Conservation (phyloP, 2,113 vertebrate genomes). For the Myiozetetes cayanensis region DNA sequence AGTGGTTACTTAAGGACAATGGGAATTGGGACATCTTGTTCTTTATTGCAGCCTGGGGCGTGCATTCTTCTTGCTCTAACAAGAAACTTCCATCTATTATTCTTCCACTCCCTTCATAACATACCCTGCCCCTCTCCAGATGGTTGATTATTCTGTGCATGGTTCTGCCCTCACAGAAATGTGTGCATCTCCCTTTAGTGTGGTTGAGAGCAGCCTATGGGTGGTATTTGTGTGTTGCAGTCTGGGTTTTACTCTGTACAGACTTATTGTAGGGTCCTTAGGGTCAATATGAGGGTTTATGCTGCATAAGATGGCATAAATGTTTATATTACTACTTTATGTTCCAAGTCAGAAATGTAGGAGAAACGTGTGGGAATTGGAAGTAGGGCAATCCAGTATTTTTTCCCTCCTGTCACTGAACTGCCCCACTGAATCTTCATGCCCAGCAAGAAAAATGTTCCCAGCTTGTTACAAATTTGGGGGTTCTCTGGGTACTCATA, state of each 20-base stretch:
- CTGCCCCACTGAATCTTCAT: neutral
- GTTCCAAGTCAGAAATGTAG: neutral
- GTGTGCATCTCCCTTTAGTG: neutral
- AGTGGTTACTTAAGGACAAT: constrained; percentile 51
- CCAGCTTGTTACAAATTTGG: neutral
- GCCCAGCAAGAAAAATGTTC: neutral
- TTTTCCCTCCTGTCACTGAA: neutral
- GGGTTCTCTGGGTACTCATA: neutral
- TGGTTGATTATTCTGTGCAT: neutral
- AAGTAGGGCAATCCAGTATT: neutral
- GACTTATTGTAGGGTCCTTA: neutral
- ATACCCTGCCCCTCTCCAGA: neutral
- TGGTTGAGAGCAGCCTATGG: neutral
- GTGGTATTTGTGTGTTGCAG: neutral
- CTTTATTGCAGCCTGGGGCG: constrained; percentile 41
- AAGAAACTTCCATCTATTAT: constrained; percentile 52
- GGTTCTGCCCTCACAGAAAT: neutral
- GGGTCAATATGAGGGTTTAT: neutral
- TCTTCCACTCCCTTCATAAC: constrained; percentile 11
- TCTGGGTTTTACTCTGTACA: neutral
- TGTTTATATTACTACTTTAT: neutral
- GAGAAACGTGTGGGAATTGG: neutral
- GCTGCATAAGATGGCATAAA: neutral
- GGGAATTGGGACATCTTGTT: constrained; percentile 2
- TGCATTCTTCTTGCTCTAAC: constrained; percentile 49